Base-by-base conservation (phyloP, 2,797 vertebrate genomes). In the Muscicapa comitata region DNA sequence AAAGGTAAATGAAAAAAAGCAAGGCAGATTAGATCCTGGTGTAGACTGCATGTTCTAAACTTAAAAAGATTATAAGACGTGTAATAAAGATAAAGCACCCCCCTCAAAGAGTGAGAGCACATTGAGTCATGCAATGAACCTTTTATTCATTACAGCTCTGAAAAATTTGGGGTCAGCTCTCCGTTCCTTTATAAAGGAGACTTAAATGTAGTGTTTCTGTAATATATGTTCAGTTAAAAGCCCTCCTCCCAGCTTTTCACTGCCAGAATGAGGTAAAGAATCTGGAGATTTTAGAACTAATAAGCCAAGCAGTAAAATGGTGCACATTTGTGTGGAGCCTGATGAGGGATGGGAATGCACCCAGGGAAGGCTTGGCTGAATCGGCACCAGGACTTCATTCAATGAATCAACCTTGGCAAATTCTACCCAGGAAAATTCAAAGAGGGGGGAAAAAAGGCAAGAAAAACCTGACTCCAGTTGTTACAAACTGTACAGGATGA, bases 181-280 rank as follows among this genome's bases (percentile, higher is more conserved):
- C 76, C 26, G 18, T 77, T 84, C 66, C 63, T 70, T 23, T 66
- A 68, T 55, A 78, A 75, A 88, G 50, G 58, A 91, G 70, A 48
- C 37, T 86, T 84, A 62, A 88, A 84, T 58, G 75, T 37, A 81
- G 62, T 91, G 70, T 3, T 53, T 78, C 81, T 72, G 42, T 65
- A 91, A 90, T 72, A 58, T 35, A 90, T 68, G 66, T 61, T 94
- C 90, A 93, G 86, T 77, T 95, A 86, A 94, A 94, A 81, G 54
- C 78, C 37, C 65, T 94, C 87, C 93, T 95, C 90, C 82, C 85
- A 91, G 78, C 53, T 93, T 80, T 90, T 38, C 5, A 5, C 14
- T 93, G 91, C 90, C 88, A 94, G 88, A 93, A 93, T 94, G 96
- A 96, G 83, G 86, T 93, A 94, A 94, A 92, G 68, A 91, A 90